Conservation (phyloP, 2,888 invertebrate genomes). For the Ferdinandea cuprea region DNA sequence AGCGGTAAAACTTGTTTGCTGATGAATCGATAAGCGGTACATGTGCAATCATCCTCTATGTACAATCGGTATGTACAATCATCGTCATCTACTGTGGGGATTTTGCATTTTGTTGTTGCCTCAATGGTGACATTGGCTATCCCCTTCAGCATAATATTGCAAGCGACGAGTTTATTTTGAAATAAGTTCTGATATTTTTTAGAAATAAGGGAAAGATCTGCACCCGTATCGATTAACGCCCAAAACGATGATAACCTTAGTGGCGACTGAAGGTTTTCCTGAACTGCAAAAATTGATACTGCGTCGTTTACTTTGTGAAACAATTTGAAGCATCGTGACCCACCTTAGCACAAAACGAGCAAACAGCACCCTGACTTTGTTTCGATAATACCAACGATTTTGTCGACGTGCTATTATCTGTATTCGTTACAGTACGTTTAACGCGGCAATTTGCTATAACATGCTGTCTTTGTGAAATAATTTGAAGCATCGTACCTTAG, state of each 20-base stretch:
- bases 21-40: no score
- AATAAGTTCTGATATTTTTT: constrained; percentile 24
- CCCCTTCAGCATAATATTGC: constrained; percentile 29
- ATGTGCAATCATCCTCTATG: no score
- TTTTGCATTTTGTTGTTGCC: constrained; percentile 23
- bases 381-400: constrained; percentile 15
- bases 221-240: no score
- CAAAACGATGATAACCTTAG: constrained; percentile 26
- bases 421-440: constrained; percentile 11
- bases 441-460: constrained; percentile 28
- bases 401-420: constrained; percentile 5
- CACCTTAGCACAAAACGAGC: no score
- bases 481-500: no score
- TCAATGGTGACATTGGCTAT: constrained; percentile 32
- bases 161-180: constrained; percentile 23
- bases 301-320: constrained; percentile 35
- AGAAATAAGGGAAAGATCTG: constrained; percentile 30
- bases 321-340: constrained; percentile 34
- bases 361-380: constrained; percentile 5
- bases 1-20: constrained; percentile 10
- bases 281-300: constrained; percentile 21
- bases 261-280: constrained; percentile 9
- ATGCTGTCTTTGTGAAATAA: no score
- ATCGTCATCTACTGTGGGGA: no score
- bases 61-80: no score